Evolutionary conservation across 1,140 invertebrate species (phyloP).

Genomic region (Coptotermes formosanus): DNA sequence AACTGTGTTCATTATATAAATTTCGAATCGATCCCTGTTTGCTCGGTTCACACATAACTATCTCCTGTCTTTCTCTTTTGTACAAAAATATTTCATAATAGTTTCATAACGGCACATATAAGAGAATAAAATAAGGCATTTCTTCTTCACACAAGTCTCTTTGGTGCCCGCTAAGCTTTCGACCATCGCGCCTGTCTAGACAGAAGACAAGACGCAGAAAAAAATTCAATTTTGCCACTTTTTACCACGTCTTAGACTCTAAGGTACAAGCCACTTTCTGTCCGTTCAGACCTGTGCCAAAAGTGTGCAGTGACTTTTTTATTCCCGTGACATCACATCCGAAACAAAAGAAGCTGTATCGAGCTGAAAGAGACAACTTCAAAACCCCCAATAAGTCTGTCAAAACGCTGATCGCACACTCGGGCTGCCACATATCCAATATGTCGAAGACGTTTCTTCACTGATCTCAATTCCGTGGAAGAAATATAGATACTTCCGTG

Average conservation of each 20-base stretch:
- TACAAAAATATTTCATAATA: too few species aligned
- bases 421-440: background rate
- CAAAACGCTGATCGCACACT: conserved; percentile 6
- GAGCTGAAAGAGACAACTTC: background rate
- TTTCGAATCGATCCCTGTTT: too few species aligned
- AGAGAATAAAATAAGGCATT: background rate
- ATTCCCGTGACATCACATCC: background rate
- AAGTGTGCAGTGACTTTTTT: background rate
- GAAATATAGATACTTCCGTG: background rate
- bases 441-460: background rate
- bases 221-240: background rate
- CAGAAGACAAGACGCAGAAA: background rate
- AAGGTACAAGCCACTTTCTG: background rate
- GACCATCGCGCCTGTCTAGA: background rate
- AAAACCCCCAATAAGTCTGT: background rate
- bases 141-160: background rate
- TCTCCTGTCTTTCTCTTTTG: too few species aligned
- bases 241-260: background rate
- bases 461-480: background rate
- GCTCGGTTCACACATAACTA: too few species aligned
- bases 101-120: too few species aligned
- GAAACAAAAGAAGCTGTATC: background rate
- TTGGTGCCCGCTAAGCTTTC: background rate
- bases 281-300: background rate
- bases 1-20: too few species aligned